Evolutionary conservation across 2,888 invertebrate genomes (phyloP).

Genomic region (Harmothoe impar): DNA sequence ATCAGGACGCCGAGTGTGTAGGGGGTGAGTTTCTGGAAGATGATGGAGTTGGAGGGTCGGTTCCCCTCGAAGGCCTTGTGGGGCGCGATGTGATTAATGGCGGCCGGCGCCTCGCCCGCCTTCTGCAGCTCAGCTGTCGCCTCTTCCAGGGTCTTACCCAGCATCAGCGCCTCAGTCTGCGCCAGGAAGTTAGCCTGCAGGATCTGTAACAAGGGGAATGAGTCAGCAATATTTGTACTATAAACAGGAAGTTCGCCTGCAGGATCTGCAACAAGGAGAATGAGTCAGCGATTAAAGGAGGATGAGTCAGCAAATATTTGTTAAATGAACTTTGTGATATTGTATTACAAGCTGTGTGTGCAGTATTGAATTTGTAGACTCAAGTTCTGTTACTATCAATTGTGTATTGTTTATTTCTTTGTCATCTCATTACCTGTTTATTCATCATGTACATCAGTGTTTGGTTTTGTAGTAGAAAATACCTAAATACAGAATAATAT

Average conservation of each 20-base stretch:
- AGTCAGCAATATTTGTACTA: too few species aligned
- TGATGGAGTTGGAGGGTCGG: conserved; percentile 97
- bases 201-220: conserved; percentile 85
- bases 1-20: conserved; percentile 96
- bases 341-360: too few species aligned
- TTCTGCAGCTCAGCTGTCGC: conserved; percentile 92
- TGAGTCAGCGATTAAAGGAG: too few species aligned
- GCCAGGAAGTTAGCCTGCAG: conserved; percentile 98
- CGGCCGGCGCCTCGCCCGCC: conserved; percentile 89
- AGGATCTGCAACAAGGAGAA: conserved; percentile 87
- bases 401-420: too few species aligned
- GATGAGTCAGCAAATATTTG: too few species aligned
- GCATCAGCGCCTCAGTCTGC: conserved; percentile 99
- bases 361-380: too few species aligned
- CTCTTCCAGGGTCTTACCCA: conserved; percentile 88
- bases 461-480: too few species aligned
- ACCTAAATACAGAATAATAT: too few species aligned
- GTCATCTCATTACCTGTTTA: too few species aligned
- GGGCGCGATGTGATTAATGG: conserved; percentile 91
- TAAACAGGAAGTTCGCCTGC: conserved; percentile 96
- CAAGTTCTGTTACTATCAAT: too few species aligned
- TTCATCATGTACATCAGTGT: too few species aligned
- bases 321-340: too few species aligned
- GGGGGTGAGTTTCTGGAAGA: conserved; percentile 95
- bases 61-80: conserved; percentile 99